Percentiles rank a stretch among this genome's conserved stretches.
These are phyloP conservation scores for Dromococcyx pavoninus DNA, from an alignment of 2,797 vertebrate genomes.

Conservation along the genomic window DNA sequence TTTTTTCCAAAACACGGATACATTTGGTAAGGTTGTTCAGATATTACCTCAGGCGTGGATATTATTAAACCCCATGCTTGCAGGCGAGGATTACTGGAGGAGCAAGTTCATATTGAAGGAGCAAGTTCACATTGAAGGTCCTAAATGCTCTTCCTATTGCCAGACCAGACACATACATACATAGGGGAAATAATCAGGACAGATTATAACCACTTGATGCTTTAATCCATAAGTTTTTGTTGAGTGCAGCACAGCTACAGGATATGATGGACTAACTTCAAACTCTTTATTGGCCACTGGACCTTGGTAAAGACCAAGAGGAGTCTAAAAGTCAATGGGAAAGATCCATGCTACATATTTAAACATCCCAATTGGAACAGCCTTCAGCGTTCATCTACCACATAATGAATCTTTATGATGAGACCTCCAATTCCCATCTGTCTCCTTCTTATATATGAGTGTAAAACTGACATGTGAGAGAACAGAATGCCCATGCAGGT, in stretches of 20 bases:
- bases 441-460: background rate
- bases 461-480: background rate
- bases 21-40: background rate
- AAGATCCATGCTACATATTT: background rate
- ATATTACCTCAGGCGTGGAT: background rate
- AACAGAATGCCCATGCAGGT: fast-evolving
- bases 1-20: background rate
- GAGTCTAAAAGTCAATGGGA: background rate
- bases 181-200: background rate
- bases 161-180: background rate
- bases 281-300: background rate
- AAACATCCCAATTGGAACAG: background rate
- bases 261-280: background rate
- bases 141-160: background rate
- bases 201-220: background rate
- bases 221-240: background rate
- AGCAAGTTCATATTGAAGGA: no score
- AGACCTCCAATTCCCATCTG: background rate
- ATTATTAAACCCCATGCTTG: background rate
- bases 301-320: background rate
- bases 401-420: background rate
- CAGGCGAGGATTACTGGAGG: background rate
- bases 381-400: background rate
- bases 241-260: background rate
- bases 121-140: background rate